Base-by-base conservation (phyloP, 1,140 invertebrate genomes). In the Drosophila fuyamai region DNA sequence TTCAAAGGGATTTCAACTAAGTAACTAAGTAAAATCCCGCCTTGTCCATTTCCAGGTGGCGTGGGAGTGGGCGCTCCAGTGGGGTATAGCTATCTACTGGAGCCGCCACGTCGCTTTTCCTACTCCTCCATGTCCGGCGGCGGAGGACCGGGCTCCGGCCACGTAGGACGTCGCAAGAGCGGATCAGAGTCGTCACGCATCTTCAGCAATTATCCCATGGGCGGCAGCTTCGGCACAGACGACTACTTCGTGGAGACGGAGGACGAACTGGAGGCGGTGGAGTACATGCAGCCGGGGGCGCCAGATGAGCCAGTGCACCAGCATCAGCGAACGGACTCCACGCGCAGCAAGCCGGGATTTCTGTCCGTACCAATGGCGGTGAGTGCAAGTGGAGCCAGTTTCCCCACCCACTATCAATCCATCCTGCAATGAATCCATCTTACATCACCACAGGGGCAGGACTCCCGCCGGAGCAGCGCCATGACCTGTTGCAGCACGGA, bases 401-500 rank as follows among this genome's bases (percentile, higher is more conserved):
- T 29, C n/a, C 18, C 27, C 35, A 43, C 23, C 23, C 23, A 23
- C 5, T 41, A 27, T 50, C 1, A 7, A 16, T 7, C 12, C 16
- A 8, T 32, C 1, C 10, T 6, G 16, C 1, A 36, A 50, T 10
- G n/a, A 38, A 1, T 16, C 8, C 12, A 12, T 29, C 2, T 36
- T 10, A 16, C 27, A 5, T 12, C 10, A 1, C 16, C 8, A 8
- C 55, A 88, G 83, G 89, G 89, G 23, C 79, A 93, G 29, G 93
- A 95, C 38, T 94, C 95, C 40, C 93, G 96, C 14, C 94, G 96
- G 12, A 94, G 95, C 59, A 97, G 96, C 86, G 96, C 96, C 48
- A 95, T 96, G 66, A 97, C 96, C 12, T 96, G 96, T 88, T 97
- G 96, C 76, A 96, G 96, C 83, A 96, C 96, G 13, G 96, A 95